Evolutionary conservation across 2,113 vertebrate species (phyloP).

Genomic region (Alligator sinensis): DNA sequence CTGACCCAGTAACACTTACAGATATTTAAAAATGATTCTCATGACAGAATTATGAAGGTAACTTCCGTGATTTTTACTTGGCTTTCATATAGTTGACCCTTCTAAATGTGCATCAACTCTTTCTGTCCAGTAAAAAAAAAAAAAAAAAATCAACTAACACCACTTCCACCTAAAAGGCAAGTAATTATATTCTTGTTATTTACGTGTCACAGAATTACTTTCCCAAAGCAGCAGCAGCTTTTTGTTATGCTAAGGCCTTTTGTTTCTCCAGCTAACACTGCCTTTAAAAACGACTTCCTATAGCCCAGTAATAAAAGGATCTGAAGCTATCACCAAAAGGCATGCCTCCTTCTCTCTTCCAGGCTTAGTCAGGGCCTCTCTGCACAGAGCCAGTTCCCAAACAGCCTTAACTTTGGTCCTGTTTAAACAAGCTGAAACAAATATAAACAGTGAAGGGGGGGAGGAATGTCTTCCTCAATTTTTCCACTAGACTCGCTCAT

Average conservation of each 20-base stretch:
- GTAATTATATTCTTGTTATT: background rate
- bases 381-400: background rate
- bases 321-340: background rate
- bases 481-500: background rate
- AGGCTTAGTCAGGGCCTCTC: background rate
- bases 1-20: background rate
- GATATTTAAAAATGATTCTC: background rate
- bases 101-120: background rate
- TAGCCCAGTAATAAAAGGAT: background rate
- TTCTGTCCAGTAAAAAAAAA: background rate
- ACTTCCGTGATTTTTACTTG: background rate
- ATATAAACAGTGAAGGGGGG: background rate
- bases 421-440: background rate
- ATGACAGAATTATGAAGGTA: background rate
- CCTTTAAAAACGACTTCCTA: background rate
- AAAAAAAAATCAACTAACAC: background rate
- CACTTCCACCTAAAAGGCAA: background rate
- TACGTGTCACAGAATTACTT: background rate
- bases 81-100: background rate
- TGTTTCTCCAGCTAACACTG: background rate
- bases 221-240: background rate
- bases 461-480: background rate
- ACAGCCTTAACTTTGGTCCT: background rate
- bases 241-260: background rate
- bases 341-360: background rate